These are phyloP conservation scores for Plagodis dolabraria DNA, from an alignment of 2,888 invertebrate species.

Conservation along the genomic window DNA sequence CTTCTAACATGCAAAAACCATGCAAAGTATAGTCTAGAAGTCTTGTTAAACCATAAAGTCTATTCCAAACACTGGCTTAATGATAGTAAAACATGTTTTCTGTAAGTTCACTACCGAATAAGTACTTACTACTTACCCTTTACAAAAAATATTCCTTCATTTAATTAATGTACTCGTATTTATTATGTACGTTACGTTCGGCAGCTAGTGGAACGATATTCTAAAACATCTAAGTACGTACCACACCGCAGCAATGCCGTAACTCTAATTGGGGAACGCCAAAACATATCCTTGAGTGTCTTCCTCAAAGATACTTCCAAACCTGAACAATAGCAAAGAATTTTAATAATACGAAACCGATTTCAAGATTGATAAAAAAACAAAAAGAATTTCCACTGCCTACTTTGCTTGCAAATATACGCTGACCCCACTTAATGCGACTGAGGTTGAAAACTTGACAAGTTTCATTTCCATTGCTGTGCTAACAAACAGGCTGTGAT, in stretches of 20 bases:
- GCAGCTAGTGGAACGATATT: constrained; percentile 29
- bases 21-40: no score
- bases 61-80: no score
- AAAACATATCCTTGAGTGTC: constrained; percentile 12
- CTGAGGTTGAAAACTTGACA: constrained; percentile 4
- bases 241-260: neutral
- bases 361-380: constrained; percentile 29
- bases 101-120: no score
- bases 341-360: constrained; percentile 23
- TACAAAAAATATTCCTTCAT: no score
- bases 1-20: no score
- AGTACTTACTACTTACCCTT: no score
- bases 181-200: no score
- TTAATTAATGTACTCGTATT: no score
- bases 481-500: neutral
- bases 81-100: no score
- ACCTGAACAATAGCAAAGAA: constrained; percentile 25
- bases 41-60: no score
- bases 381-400: constrained; percentile 35
- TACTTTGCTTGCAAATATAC: constrained; percentile 25
- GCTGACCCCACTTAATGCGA: constrained; percentile 32
- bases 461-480: constrained; percentile 27
- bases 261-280: constrained; percentile 21
- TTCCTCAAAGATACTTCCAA: constrained; percentile 16
- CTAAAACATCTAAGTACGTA: constrained; percentile 7